Base-by-base conservation (phyloP, 2,888 invertebrate species). In the Caenorhabditis sinica region DNA sequence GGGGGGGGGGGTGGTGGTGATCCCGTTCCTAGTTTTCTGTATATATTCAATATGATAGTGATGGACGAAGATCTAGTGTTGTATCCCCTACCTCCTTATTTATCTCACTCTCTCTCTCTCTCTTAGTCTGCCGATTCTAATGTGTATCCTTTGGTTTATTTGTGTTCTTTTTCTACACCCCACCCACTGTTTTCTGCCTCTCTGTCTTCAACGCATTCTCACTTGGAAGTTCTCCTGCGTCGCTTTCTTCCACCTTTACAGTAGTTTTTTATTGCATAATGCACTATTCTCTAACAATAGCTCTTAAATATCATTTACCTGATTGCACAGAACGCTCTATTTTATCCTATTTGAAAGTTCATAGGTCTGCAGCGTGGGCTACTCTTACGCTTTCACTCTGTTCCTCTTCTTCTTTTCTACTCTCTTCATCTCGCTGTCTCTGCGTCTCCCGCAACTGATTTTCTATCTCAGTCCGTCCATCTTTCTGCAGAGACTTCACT, bases 131-230 rank as follows among this genome's bases (percentile, higher is more conserved):
- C 45, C 66, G 45, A 58, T 51, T 49, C 61, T 66, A 66, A 56
- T 66, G 77, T 79, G 66, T 65, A 68, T 76, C 43, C 43, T 36
- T 72, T 69, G 71, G 79, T 79, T 79, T 79, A 51, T 79, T 79
- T 79, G 79, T 79, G 79, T 72, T 72, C 80, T 72, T 80, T 72
- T 72, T 40, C 66, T 43, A 28, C 56, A 23, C 51, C 49, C 63
- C 79, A 49, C 45, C 63, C 30, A 6, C 49, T 9, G 9, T 25
- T 20, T 30, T 25, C 33, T 56, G 51, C 56, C 58, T 72, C 72
- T 72, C 36, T 36, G 0, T 65, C 33, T 68, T 15, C 5, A 13
- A 23, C 56, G 13, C 17, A 36, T 40, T 56, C 51, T 28, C 15
- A 15, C 20, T 28, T 20, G 15, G 13, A 28, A 25, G 56, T 40